Percentiles rank a stretch among this genome's conserved stretches.
Evolutionary conservation across 1,140 invertebrate genomes (phyloP).

Genomic region (Laupala kohalensis): DNA sequence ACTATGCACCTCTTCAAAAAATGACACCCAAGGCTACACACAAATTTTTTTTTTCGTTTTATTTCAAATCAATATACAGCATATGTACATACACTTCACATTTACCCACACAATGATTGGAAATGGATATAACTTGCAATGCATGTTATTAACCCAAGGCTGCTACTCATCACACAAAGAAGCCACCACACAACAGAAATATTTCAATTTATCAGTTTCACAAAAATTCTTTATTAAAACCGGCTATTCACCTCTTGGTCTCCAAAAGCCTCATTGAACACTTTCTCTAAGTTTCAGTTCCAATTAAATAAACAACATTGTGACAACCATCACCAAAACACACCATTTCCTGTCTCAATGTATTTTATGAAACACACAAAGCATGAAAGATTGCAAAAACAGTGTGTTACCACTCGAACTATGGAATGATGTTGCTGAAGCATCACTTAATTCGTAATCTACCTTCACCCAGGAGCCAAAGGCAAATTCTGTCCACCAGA

Average conservation of each 20-base stretch:
- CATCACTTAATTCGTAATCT: constrained; percentile 29
- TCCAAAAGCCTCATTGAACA: background rate
- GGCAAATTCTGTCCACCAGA: constrained; percentile 66
- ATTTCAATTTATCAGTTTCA: background rate
- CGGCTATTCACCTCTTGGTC: background rate
- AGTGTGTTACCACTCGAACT: no score
- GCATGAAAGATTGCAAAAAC: no score
- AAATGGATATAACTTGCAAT: background rate
- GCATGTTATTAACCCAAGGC: background rate
- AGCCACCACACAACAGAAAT: background rate
- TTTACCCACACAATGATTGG: background rate
- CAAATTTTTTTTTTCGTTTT: no score
- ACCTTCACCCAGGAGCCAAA: constrained; percentile 80
- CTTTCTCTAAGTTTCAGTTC: no score
- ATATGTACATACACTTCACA: background rate
- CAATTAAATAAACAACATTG: background rate
- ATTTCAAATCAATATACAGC: background rate
- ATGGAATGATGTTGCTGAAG: background rate
- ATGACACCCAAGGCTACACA: no score
- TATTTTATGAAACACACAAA: no score
- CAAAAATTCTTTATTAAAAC: background rate
- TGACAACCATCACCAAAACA: background rate
- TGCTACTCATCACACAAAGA: background rate
- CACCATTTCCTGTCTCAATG: background rate
- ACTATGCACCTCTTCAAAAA: no score